Evolutionary conservation across 2,113 vertebrate species (phyloP), one percentile per base, ranked within the genome.

Genomic region (Dicentrarchus labrax): DNA sequence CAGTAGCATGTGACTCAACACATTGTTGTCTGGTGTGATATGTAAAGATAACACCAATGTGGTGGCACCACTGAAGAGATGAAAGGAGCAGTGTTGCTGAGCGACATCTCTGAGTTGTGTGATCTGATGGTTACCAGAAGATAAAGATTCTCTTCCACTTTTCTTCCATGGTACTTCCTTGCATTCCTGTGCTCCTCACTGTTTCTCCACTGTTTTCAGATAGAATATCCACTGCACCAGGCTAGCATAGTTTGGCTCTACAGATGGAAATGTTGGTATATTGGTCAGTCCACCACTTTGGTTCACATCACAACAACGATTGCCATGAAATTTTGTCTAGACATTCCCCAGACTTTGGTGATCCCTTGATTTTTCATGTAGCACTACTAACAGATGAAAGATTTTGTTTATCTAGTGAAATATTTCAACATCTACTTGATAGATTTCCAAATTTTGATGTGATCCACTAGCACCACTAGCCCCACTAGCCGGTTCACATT

Each of bases 1-100:
- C n/a, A 13, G 76, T 74, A 68, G 67, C 79, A 89, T 86, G 86
- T 88, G 90, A 91, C 69, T 86, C 78, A 48, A 79, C 82, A 82
- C 86, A 79, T 85, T 88, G 89, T 86, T 88, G 85, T 86, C 72
- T 78, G 78, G 24, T 81, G 80, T 53, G 45, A 82, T 79, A 86
- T 66, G 81, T 50, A 73, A 65, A 80, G 89, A 88, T 92, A 84
- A 78, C 69, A 61, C 57, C 82, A 45, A 47, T 47, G 13, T 47
- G 30, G 30, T 30, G 30, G 30, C 68, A 56, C 56, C 82, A 48
- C 5, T 0, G 68, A 71, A 45, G 64, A 87, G 86, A 93, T 91
- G 80, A 91, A 89, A 90, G 67, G 69, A 70, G 72, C 53, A 6
- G 57, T 39, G n/a, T 68, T 64, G 65, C 61, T 38, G 83, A 86